A percentile compares a stretch with the other conserved stretches of the same genome.
Conservation (phyloP, 2,113 vertebrate genomes). For the Bucco capensis region DNA sequence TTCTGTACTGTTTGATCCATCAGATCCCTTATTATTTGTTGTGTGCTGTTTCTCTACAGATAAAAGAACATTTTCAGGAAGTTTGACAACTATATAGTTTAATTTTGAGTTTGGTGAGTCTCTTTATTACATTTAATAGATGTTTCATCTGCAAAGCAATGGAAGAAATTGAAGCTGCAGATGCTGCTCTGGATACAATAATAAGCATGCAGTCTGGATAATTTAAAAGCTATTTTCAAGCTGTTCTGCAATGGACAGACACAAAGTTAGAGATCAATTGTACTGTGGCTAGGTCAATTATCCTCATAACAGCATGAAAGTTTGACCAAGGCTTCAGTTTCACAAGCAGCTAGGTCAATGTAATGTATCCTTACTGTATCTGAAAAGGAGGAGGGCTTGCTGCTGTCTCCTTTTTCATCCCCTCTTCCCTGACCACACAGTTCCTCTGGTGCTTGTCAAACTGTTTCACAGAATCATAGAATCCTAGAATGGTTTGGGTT, state of each 20-base stretch:
- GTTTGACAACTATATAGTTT: neutral
- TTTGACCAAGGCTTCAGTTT: neutral
- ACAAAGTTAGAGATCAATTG: neutral
- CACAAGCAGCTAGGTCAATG: neutral
- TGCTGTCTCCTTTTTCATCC: neutral
- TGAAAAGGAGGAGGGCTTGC: neutral
- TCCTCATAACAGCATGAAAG: neutral
- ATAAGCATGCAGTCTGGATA: neutral
- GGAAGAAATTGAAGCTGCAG: neutral
- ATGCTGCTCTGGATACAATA: neutral
- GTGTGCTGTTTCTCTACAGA: neutral
- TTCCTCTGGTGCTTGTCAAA: neutral
- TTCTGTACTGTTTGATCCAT: neutral
- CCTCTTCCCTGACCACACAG: neutral
- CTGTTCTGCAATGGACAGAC: neutral
- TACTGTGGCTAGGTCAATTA: neutral
- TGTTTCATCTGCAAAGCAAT: neutral
- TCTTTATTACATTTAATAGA: neutral
- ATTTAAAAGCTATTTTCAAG: neutral
- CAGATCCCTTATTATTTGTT: neutral
- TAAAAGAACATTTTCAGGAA: neutral
- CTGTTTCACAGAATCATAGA: too few species aligned
- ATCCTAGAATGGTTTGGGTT: too few species aligned
- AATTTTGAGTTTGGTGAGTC: neutral
- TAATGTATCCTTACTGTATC: neutral